A percentile compares a stretch with the other conserved stretches of the same genome.
These are phyloP conservation scores for Ciconia stormi DNA, from an alignment of 2,113 vertebrate genomes.

Conservation along the genomic window DNA sequence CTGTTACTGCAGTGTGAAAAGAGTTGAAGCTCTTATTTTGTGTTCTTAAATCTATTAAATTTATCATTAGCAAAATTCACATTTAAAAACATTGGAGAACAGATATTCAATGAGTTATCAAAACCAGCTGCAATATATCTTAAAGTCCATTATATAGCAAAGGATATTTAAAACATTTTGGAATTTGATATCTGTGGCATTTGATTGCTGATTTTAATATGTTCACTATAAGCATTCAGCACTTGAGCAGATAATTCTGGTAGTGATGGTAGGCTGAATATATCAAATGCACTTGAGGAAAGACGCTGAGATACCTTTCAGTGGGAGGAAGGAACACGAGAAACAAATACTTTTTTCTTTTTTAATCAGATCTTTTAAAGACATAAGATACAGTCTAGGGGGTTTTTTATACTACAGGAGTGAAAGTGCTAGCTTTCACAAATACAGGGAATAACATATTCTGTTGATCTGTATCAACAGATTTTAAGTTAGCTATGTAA, in stretches of 20 bases:
- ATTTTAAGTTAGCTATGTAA: conserved; percentile 51
- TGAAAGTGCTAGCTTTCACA: not conserved
- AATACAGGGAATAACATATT: not conserved
- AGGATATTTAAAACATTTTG: not conserved
- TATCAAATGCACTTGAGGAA: conserved; percentile 1
- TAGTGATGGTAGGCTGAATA: not conserved
- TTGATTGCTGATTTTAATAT: not conserved
- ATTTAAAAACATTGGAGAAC: not conserved
- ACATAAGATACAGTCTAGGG: not conserved
- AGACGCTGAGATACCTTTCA: not conserved
- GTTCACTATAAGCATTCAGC: not conserved
- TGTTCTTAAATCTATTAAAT: conserved; percentile 33
- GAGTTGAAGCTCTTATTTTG: conserved; percentile 50
- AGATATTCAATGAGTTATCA: not conserved
- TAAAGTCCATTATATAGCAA: not conserved
- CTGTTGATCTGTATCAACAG: conserved; percentile 45
- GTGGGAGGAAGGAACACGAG: not conserved
- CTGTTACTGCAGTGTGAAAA: conserved; percentile 41
- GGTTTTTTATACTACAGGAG: not conserved
- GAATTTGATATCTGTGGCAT: not conserved
- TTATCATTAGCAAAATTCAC: conserved; percentile 11
- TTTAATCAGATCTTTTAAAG: conserved; percentile 40
- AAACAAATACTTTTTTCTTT: not conserved
- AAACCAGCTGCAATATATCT: not conserved
- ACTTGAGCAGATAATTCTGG: not conserved